Evolutionary conservation across 2,888 invertebrate species (phyloP), one percentile per base, ranked within the genome.

Genomic region (Dinocampus coccinellae): DNA sequence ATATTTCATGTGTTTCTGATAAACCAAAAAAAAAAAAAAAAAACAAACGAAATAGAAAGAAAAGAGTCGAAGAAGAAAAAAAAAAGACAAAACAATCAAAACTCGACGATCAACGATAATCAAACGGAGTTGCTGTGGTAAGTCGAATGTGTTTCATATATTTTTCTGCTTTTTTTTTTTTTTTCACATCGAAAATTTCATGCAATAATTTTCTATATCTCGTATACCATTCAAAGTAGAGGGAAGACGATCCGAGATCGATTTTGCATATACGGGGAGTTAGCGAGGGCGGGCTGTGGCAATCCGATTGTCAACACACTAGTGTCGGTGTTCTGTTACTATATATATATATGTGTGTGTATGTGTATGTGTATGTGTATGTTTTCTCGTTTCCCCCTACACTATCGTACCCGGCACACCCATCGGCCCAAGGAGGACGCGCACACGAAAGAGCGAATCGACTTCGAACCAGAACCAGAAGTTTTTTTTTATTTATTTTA

Each of bases 251-350:
- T 76, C 75, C 61, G 24, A 67, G 73, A 76, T 77, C 75, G 74
- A 76, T 76, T 77, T 72, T 72, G 72, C 75, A 70, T 69, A 53
- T 52, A 66, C 22, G 47, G 36, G 57, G 61, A 58, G 60, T 63
- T 55, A 63, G 55, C 70, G 66, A 39, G 65, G 73, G 69, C 57
- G 64, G 36, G 67, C 11, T 42, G 34, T 42, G 68, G 62, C 70
- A 61, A 72, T 77, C 76, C 72, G 70, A 78, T 78, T 79, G 80
- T 80, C 79, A 80, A 80, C 79, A 79, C 39, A 34, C 53, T 47
- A 47, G 47, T 16, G 16, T 47, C 47, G 16, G 29, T 4, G 29
- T 29, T 29, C 29, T 29, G n/a, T n/a, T n/a, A n/a, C 29, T 29
- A 7, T 7, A 29, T 29, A 29, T 29, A 4, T 29, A 22, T 42